Evolutionary conservation across 2,797 vertebrate genomes (phyloP).

Genomic region (Tokudaia tokunoshimensis): DNA sequence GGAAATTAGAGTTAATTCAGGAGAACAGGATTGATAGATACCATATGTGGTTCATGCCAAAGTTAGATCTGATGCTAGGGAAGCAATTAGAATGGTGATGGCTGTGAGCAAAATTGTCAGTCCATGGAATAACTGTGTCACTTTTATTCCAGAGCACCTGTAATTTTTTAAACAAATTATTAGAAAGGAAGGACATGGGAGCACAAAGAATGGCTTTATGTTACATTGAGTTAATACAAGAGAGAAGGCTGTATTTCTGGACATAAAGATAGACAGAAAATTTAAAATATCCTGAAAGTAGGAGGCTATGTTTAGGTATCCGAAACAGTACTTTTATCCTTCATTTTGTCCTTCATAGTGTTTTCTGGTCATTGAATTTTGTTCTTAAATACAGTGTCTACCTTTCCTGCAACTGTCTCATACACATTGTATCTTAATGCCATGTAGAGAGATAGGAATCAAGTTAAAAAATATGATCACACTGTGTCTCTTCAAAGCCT

Average conservation of each 20-base stretch:
- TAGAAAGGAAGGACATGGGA: slow-evolving; percentile 74
- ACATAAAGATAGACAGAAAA: neutral
- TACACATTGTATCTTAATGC: neutral
- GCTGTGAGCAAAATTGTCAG: slow-evolving; percentile 84
- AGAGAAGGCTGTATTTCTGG: neutral
- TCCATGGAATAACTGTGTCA: slow-evolving; percentile 76
- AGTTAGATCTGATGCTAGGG: slow-evolving; percentile 71
- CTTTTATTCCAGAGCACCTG: slow-evolving; percentile 80
- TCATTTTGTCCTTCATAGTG: neutral
- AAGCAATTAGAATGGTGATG: slow-evolving; percentile 75
- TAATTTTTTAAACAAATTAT: slow-evolving; percentile 69
- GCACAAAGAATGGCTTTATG: neutral
- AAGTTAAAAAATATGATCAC: slow-evolving; percentile 17
- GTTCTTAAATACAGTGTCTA: neutral
- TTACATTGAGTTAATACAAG: neutral
- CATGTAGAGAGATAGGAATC: neutral
- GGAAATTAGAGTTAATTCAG: slow-evolving; percentile 86
- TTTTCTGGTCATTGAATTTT: neutral
- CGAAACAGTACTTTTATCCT: slow-evolving; percentile 10
- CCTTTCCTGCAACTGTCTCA: neutral
- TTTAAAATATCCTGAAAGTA: neutral
- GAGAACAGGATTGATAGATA: slow-evolving; percentile 81
- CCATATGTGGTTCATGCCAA: slow-evolving; percentile 83
- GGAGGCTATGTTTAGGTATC: neutral
- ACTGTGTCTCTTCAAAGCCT: neutral